These are phyloP conservation scores for Plotosus lineatus DNA, from an alignment of 2,113 vertebrate species.

Conservation along the genomic window DNA sequence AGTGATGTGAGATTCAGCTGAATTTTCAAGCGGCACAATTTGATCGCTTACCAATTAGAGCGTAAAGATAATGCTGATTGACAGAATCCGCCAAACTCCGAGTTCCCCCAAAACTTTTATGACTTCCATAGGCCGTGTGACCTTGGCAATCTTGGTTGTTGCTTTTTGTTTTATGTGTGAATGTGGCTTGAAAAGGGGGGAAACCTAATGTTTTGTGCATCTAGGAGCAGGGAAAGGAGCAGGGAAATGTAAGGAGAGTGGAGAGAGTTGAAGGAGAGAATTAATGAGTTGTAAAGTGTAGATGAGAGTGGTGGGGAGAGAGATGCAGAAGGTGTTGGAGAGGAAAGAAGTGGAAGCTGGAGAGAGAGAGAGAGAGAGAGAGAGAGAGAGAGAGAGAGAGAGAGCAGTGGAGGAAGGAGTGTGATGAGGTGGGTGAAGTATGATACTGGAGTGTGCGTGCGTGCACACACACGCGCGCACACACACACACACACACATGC, in stretches of 20 bases:
- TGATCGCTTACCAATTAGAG: no score
- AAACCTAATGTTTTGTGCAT: neutral
- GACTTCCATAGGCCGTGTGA: no score
- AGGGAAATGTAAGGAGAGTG: neutral
- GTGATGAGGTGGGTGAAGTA: neutral
- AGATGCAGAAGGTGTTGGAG: neutral
- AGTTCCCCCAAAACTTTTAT: no score
- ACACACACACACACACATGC: neutral
- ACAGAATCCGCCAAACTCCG: no score
- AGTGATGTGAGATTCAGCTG: no score
- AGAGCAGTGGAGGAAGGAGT: constrained; percentile 18
- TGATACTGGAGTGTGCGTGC: neutral
- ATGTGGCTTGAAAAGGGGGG: no score
- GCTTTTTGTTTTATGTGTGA: no score
- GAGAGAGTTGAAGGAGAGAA: neutral
- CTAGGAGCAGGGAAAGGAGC: neutral
- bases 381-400: constrained; percentile 1
- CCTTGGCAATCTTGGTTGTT: no score
- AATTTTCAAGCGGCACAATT: no score
- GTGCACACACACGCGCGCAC: neutral
- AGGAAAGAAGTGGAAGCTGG: neutral
- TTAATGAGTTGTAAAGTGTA: neutral
- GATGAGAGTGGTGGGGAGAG: neutral
- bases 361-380: neutral
- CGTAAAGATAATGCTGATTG: no score